Conservation (phyloP, 2,888 invertebrate genomes). For the Allacma fusca region DNA sequence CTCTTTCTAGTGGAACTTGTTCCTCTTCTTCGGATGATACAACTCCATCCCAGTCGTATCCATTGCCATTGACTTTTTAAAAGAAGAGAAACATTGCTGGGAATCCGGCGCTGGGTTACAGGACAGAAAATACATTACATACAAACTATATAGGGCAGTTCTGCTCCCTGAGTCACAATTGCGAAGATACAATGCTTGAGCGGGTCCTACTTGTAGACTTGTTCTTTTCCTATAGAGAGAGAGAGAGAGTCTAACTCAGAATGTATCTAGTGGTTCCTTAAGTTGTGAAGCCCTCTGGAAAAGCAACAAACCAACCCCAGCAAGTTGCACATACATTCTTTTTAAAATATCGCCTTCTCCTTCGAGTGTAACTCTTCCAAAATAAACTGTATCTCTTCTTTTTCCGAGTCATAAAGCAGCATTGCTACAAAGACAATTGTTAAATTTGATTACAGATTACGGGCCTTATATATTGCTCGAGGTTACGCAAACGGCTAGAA, state of each 20-base stretch:
- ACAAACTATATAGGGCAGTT: too few species aligned
- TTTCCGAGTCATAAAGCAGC: constrained; percentile 63
- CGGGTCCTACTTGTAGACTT: too few species aligned
- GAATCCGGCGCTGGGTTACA: too few species aligned
- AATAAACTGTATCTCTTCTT: constrained; percentile 64
- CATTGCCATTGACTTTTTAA: too few species aligned
- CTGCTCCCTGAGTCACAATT: too few species aligned
- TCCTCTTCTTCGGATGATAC: too few species aligned
- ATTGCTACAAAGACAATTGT: constrained; percentile 62
- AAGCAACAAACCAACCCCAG: not conserved
- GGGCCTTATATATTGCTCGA: constrained; percentile 63
- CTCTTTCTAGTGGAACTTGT: not conserved
- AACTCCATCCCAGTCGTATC: too few species aligned
- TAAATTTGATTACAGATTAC: constrained; percentile 64
- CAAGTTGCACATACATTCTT: constrained; percentile 50
- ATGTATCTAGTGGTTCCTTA: not conserved
- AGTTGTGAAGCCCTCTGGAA: constrained; percentile 23
- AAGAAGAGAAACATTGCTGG: too few species aligned
- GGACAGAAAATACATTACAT: too few species aligned
- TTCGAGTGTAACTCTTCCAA: constrained; percentile 62
- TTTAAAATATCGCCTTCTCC: constrained; percentile 62
- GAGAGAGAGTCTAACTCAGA: constrained; percentile 6
- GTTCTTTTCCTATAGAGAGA: not conserved
- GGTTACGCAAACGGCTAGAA: constrained; percentile 60
- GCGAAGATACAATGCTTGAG: too few species aligned